Base-by-base conservation (phyloP, 1,140 invertebrate genomes). In the Oncopeltus fasciatus region DNA sequence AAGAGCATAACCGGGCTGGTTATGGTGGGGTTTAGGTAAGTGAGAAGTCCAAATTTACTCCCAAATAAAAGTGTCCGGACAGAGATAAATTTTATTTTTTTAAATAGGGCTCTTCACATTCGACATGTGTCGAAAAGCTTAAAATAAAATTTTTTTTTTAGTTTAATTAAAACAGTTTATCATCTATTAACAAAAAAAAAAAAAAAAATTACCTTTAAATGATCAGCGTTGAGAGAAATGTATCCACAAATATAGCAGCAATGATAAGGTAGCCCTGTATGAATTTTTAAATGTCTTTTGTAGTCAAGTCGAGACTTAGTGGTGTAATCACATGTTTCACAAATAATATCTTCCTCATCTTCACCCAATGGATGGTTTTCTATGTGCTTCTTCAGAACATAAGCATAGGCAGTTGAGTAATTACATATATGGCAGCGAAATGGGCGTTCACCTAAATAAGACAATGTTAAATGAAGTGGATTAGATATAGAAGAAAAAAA, bases 231-330 rank as follows among this genome's bases (percentile, higher is more conserved):
- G 16, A 53, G 49, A 2, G 49, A 53, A 24, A 53, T 53, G 69
- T 88, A 84, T 44, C 83, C 82, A 74, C 89, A 92, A 63, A 80
- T 79, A 56, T 75, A 74, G 70, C 88, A 91, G 20, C 82, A 76
- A 68, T 81, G 83, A 66, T 82, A 83, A 56, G 83, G 62, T 31
- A 60, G 26, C 16, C 64, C 63, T 11, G 59, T 46, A 60, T 68
- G 67, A 24, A 57, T 64, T 46, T 60, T 59, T 51, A 65, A 28
- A 53, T 68, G 67, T 20, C 44, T 47, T 47, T 61, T 53, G 14
- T 24, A 53, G 21, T 53, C 49, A 53, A 53, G 20, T 24, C 20
- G 24, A 24, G 49, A 53, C 5, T 24, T 21, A 3, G 49, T 26
- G 26, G 26, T 16, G 14, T 27, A 53, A 53, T 53, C 24, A 53